phyloP scores from a whole-genome alignment of 2,113 vertebrate species.

The Nipponia nippon region DNA sequence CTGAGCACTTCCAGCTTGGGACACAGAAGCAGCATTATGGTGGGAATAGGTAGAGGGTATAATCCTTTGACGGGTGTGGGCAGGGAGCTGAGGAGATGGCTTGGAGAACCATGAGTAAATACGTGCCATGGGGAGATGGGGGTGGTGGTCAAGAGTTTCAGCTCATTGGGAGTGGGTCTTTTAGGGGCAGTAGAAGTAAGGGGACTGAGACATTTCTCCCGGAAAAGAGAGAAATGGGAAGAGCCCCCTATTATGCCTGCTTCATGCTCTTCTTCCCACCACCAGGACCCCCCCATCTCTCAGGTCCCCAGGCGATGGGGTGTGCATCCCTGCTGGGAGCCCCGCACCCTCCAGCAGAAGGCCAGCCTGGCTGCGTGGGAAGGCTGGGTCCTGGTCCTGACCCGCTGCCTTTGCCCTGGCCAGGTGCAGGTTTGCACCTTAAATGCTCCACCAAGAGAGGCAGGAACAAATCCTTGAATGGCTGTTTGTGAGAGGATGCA shows the following conservation, averaged over 20 bases:
- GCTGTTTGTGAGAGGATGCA: background rate
- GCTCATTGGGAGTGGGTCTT: background rate
- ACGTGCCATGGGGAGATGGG: background rate
- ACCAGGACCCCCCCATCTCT: background rate
- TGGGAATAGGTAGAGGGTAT: background rate
- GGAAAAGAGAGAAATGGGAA: background rate
- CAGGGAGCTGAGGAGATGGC: background rate
- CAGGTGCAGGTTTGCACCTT: background rate
- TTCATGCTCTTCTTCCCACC: background rate
- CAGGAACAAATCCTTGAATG: background rate
- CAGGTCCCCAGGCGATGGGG: background rate
- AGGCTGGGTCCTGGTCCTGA: background rate
- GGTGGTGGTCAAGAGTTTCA: background rate
- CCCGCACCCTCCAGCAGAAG: background rate
- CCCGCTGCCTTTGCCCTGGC: background rate
- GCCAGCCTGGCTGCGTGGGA: background rate
- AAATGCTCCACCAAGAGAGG: background rate
- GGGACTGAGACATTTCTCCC: background rate
- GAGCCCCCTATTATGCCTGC: background rate
- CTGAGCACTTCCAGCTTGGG: background rate
- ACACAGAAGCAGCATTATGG: background rate
- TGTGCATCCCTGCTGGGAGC: background rate
- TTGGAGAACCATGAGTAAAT: background rate
- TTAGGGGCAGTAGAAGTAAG: background rate
- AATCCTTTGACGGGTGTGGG: background rate